Base-by-base conservation (phyloP, 23 tunicate species). In the Ascidia mentula region DNA sequence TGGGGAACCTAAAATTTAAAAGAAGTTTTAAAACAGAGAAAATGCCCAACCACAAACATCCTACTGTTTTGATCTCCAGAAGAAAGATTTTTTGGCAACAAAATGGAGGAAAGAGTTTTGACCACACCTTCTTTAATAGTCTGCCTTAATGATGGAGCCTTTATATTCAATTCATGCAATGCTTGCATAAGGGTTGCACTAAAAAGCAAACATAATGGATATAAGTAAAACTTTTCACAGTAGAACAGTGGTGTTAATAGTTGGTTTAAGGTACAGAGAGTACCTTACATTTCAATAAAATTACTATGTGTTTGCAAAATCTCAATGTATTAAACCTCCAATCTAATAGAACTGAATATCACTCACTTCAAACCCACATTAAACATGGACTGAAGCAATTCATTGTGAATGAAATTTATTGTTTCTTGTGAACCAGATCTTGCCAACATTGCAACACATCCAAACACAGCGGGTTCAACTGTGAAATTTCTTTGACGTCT, bases 361-460 rank as follows among this genome's bases (percentile, higher is more conserved):
- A 85, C 90, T 70, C 82, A 91, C 97, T 85, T 80, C 28, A 91
- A 65, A 0, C 97, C 97, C 60, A 87, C 84, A 77, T 78, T 77
- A 34, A 91, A 79, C 97, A 91, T 91, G 45, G 85, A 72, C 37
- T 85, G 97, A 75, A 91, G 71, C 28, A 91, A 46, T 12, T 85
- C 84, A 40, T 82, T 69, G 7, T 81, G 86, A 8, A 91, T 82
- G 59, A 81, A 77, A 40, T 78, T 38, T 12, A 91, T 38, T 22
- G 87, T 59, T 17, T 72, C 78, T 1, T 79, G 1, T 35, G 89
- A 72, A 30, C 87, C 77, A 37, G 79, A 72, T 37, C 78, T 82
- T 30, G 89, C 97, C 69, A 91, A 53, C 90, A 91, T 85, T 32
- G 97, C 78, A 36, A 91, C 77, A 78, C 97, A 91, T 30, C 81